Evolutionary conservation across 2,113 vertebrate species (phyloP).

Genomic region (Varanus komodoensis): DNA sequence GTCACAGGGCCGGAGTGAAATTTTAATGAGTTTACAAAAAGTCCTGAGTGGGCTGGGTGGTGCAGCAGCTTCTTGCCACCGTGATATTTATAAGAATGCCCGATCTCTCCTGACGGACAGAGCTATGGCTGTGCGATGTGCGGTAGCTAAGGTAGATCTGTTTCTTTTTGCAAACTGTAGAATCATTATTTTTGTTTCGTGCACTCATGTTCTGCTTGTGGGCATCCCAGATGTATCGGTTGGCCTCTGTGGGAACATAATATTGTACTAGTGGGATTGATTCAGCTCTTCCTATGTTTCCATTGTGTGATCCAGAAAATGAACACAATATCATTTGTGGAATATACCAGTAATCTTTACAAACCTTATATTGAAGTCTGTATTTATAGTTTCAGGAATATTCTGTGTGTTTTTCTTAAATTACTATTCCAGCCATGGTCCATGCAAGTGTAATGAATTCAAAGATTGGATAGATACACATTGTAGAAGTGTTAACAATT

Average conservation of each 20-base stretch:
- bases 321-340: neutral
- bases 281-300: no score
- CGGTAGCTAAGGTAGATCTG: slow-evolving; percentile 90
- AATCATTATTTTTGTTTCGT: neutral
- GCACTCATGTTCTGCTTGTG: no score
- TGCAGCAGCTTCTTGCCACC: slow-evolving; percentile 96
- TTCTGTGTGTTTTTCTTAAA: neutral
- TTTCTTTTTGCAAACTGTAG: neutral
- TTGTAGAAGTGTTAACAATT: slow-evolving; percentile 25
- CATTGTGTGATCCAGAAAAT: neutral
- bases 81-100: slow-evolving; percentile 97
- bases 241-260: no score
- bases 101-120: slow-evolving; percentile 94
- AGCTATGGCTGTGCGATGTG: slow-evolving; percentile 96
- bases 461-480: neutral
- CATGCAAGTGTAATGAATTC: neutral
- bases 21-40: slow-evolving; percentile 96
- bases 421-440: neutral
- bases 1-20: slow-evolving; percentile 97
- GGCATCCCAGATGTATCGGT: no score
- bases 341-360: neutral
- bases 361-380: neutral
- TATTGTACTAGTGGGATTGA: no score
- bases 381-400: neutral
- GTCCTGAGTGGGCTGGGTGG: slow-evolving; percentile 92